Base-by-base conservation (phyloP, 2,113 vertebrate species). In the Xyrauchen texanus region DNA sequence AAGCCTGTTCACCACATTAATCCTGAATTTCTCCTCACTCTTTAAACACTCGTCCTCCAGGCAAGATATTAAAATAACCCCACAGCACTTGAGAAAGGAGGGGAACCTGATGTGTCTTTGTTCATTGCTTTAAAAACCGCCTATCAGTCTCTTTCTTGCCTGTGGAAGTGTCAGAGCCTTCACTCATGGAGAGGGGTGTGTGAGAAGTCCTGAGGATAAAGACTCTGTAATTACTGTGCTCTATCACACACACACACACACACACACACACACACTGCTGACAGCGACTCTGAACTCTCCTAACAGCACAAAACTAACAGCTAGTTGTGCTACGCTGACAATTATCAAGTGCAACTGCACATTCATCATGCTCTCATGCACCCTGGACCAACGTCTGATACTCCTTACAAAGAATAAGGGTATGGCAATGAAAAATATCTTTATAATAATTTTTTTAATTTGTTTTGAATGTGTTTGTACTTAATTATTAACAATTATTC, bases 171-270 rank as follows among this genome's bases (percentile, higher is more conserved):
- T 34, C 13, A 52, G 7, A 21, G 12, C 2, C 9, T 49, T 64
- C 58, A 61, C 76, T 60, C 69, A 64, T 55, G 21, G 45, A 63
- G 69, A 78, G 49, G 78, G 78, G 69, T 76, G 79, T 77, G 53
- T 61, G 83, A 65, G 65, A 68, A 71, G 76, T 47, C 49, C 63
- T 9, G 64, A 46, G 82, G 74, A 78, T 73, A 76, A 72, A 85
- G 80, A 70, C 67, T 79, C 66, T 13, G 66, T 81, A 34, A 34
- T 34, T 34, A 34, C 21, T 34, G 21, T 3, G 21, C 47, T 68
- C 46, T 62, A 34, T 34, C 21, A 34, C 21, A 34, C 21, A 34
- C 21, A 34, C 21, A 34, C 21, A 34, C 21, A 34, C 45, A n/a
- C 21, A 34, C 21, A 34, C 21, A 34, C 21, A 34, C 21, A 34